Evolutionary conservation across 2,797 vertebrate species (phyloP), one percentile per base, ranked within the genome.

Genomic region (Fistularia tabacaria): DNA sequence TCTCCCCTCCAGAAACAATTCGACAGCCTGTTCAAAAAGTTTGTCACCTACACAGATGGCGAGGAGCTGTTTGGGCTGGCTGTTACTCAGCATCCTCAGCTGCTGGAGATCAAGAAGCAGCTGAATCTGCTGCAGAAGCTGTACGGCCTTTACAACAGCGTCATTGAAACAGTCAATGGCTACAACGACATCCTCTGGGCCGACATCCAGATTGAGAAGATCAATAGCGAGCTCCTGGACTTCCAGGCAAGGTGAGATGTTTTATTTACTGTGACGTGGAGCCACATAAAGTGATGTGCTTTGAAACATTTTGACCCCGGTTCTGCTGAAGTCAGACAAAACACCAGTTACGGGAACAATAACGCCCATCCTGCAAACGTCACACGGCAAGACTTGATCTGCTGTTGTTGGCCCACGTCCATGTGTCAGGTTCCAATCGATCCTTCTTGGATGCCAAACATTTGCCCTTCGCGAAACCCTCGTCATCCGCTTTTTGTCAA

Each of bases 61-160:
- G 92, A 94, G 51, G 84, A 90, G 51, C 85, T 94, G 52, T 93
- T 94, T 79, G 92, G 92, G 40, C 77, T 94, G 59, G 90, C 93
- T 64, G 88, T 93, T 64, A 92, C 92, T 54, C 80, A 93, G 4
- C 93, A 92, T 73, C 43, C 43, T 9, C 8, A 45, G 10, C 43
- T 45, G 10, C 11, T 7, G 1, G 43, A 45, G 10, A 13, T 45
- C 10, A 45, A 45, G 10, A 91, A 75, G 93, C 43, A 94, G 69
- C 80, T 94, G 59, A 64, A 85, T 25, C 87, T 94, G 63, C 85
- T 94, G 51, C 92, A 92, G 69, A 94, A 93, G 72, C 75, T 94
- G 3, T 94, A 94, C 73, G 86, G 90, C 39, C 79, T 94, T 1
- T 94, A 94, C 13, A 37, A 88, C 61, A 64, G 85, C 3, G 92